These are phyloP conservation scores for Leptarthrus brevirostris DNA, from an alignment of 2,888 invertebrate genomes.

Conservation along the genomic window DNA sequence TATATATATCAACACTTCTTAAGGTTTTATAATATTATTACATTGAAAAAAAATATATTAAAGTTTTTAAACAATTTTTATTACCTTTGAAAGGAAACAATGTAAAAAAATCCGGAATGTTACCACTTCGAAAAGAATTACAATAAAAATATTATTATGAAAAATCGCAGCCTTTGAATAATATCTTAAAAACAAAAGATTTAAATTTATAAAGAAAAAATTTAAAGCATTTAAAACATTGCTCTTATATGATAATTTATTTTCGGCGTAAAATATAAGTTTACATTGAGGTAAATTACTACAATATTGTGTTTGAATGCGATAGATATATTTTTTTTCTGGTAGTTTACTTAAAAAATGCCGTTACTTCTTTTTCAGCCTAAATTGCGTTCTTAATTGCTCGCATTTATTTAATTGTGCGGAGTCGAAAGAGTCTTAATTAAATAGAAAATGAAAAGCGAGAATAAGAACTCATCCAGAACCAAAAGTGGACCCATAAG, in stretches of 20 bases:
- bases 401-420: not conserved
- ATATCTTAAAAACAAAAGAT: no score
- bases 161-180: not conserved
- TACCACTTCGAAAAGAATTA: slow-evolving; percentile 20
- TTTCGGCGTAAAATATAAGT: slow-evolving; percentile 35
- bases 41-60: not conserved
- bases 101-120: slow-evolving; percentile 16
- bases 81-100: not conserved
- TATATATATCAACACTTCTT: not conserved
- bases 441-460: no score
- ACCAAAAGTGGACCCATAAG: not conserved
- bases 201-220: slow-evolving; percentile 10
- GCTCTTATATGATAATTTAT: slow-evolving; percentile 40
- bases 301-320: slow-evolving; percentile 49
- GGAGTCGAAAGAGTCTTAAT: no score
- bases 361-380: slow-evolving; percentile 19
- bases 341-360: slow-evolving; percentile 31
- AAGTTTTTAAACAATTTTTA: not conserved
- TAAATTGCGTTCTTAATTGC: slow-evolving; percentile 7
- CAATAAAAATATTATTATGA: slow-evolving; percentile 1
- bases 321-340: slow-evolving; percentile 43
- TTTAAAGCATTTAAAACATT: slow-evolving; percentile 32
- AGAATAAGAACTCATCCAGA: no score
- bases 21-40: not conserved
- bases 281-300: slow-evolving; percentile 48